phyloP scores from a whole-genome alignment of 2,888 invertebrate genomes.

The Mesorhabditis sp. region DNA sequence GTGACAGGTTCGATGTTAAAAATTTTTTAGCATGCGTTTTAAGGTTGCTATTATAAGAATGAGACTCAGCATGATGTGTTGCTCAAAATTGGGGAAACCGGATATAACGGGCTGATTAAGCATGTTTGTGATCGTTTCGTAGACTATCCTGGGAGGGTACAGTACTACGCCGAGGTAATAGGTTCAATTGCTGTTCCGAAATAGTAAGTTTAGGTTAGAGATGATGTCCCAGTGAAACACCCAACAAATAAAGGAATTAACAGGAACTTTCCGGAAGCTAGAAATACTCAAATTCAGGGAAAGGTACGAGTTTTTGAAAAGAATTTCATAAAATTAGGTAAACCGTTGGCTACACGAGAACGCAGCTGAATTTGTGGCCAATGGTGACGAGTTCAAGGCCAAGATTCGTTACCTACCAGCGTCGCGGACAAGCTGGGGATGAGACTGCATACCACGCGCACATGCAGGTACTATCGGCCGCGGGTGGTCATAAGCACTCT shows the following conservation, averaged over 20 bases:
- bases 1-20: constrained; percentile 38
- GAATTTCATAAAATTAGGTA: constrained; percentile 8
- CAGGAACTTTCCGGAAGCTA: constrained; percentile 42
- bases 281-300: constrained; percentile 32
- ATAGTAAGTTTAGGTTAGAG: constrained; percentile 33
- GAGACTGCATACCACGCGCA: background rate
- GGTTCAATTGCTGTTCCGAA: background rate
- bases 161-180: constrained; percentile 49
- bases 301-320: constrained; percentile 18
- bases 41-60: constrained; percentile 54
- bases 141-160: constrained; percentile 53
- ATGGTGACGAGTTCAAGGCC: constrained; percentile 18
- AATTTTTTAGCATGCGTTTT: constrained; percentile 4
- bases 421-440: constrained; percentile 18
- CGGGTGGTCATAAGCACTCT: too few species aligned
- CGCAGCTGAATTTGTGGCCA: constrained; percentile 28
- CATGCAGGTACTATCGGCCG: too few species aligned
- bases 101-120: constrained; percentile 47
- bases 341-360: constrained; percentile 37
- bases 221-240: constrained; percentile 46
- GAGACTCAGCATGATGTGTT: constrained; percentile 47
- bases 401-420: constrained; percentile 42
- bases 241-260: constrained; percentile 52
- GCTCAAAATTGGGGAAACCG: constrained; percentile 42
- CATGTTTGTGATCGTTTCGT: constrained; percentile 50